A percentile compares a stretch with the other conserved stretches of the same genome.
These are phyloP conservation scores for Papilio polyxenes DNA, from an alignment of 1,140 invertebrate species.

Conservation along the genomic window DNA sequence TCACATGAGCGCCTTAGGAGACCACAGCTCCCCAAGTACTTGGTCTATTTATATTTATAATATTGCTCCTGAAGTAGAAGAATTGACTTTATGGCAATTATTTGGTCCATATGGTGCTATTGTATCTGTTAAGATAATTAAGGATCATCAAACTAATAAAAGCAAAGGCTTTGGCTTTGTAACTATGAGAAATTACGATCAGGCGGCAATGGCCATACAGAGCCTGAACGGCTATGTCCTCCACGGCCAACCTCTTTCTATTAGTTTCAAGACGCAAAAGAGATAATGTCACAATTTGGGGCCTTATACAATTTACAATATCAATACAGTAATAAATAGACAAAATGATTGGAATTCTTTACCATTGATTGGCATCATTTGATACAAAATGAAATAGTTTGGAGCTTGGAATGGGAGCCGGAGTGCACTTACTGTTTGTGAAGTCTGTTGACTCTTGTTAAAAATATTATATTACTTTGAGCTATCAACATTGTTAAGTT, in stretches of 20 bases:
- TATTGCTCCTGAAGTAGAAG: constrained; percentile 98
- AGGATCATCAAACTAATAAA: constrained; percentile 98
- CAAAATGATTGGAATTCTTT: constrained; percentile 69
- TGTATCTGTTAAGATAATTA: constrained; percentile 98
- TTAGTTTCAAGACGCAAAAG: constrained; percentile 98
- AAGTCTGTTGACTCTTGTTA: constrained; percentile 73
- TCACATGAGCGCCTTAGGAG: constrained; percentile 80
- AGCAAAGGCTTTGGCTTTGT: constrained; percentile 99
- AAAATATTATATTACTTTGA: constrained; percentile 79
- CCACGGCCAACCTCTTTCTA: constrained; percentile 97
- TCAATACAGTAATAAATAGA: constrained; percentile 78
- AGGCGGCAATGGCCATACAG: constrained; percentile 98
- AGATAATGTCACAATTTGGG: constrained; percentile 77
- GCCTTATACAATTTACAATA: constrained; percentile 70
- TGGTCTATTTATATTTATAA: constrained; percentile 99
- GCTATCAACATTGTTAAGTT: constrained; percentile 80
- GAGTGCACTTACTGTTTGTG: constrained; percentile 62
- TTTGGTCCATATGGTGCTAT: constrained; percentile 99
- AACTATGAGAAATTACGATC: constrained; percentile 99
- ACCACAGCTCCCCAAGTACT: constrained; percentile 84
- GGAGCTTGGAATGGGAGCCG: constrained; percentile 51
- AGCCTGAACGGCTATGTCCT: constrained; percentile 98
- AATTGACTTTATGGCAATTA: constrained; percentile 98
- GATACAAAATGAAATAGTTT: constrained; percentile 64
- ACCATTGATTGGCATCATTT: constrained; percentile 71